These are phyloP conservation scores for Bombus impatiens DNA, from an alignment of 1,140 invertebrate species.

Conservation along the genomic window DNA sequence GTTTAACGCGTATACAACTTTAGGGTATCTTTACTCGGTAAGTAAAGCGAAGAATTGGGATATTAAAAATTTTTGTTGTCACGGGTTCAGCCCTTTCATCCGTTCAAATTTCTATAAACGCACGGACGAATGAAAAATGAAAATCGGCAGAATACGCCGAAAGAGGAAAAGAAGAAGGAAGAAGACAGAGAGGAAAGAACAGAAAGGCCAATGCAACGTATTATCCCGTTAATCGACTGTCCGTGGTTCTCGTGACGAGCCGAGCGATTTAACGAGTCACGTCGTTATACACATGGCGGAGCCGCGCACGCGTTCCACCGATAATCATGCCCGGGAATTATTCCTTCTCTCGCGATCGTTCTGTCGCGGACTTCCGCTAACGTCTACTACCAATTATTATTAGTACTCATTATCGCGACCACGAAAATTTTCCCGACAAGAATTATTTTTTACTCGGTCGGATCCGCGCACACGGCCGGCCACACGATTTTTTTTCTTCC, in stretches of 20 bases:
- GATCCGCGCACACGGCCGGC: background rate
- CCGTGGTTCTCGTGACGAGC: conserved; percentile 1
- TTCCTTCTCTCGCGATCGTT: conserved; percentile 38
- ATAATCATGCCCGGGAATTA: conserved; percentile 31
- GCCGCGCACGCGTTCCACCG: background rate
- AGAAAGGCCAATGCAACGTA: too few species aligned
- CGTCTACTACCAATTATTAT: conserved; percentile 59
- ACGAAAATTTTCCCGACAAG: conserved; percentile 55
- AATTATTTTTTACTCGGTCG: conserved; percentile 50
- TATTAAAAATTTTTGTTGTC: background rate
- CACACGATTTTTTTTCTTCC: background rate
- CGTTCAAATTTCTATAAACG: background rate
- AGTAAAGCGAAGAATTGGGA: accelerated
- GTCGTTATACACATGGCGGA: background rate
- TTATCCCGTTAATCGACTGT: conserved; percentile 10
- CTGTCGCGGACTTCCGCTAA: conserved; percentile 61
- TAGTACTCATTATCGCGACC: conserved; percentile 63
- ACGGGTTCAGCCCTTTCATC: background rate
- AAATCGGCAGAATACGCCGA: background rate
- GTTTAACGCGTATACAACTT: too few species aligned
- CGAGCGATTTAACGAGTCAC: conserved; percentile 28
- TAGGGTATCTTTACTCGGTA: too few species aligned
- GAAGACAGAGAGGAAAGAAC: background rate
- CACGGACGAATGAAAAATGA: background rate
- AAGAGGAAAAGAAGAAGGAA: background rate